A percentile compares a stretch with the other conserved stretches of the same genome.
Evolutionary conservation across 35 echinoderm and acorn worm species (phyloP).

Genomic region (Ptychodera flava): DNA sequence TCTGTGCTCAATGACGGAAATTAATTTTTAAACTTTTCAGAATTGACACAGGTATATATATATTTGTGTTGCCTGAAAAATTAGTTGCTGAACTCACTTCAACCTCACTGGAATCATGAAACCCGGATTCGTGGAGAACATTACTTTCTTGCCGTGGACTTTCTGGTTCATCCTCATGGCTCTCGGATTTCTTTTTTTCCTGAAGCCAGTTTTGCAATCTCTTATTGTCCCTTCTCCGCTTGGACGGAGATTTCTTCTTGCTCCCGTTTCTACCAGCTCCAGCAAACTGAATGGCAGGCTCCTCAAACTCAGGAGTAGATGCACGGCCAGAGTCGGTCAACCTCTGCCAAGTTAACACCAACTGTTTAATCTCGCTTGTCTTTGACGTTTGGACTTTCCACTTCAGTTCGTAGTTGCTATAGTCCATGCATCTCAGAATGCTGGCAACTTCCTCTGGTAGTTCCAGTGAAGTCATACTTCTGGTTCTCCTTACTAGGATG

Average conservation of each 20-base stretch:
- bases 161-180: not conserved
- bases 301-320: not conserved
- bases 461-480: not conserved
- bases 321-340: not conserved
- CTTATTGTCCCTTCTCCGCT: not conserved
- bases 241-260: not conserved
- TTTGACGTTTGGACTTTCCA: not conserved
- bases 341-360: not conserved
- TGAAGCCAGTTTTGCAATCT: not conserved
- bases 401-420: not conserved
- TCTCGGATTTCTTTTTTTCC: not conserved
- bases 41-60: no score
- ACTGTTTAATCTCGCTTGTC: not conserved
- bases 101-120: not conserved
- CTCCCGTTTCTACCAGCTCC: not conserved
- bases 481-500: not conserved
- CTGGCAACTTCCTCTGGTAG: not conserved
- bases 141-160: no score
- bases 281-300: not conserved
- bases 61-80: no score
- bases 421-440: not conserved
- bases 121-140: not conserved
- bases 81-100: not conserved
- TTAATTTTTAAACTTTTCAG: no score
- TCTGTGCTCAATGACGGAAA: no score